These are phyloP conservation scores for Furnarius figulus DNA, from an alignment of 2,113 vertebrate genomes.

Conservation along the genomic window DNA sequence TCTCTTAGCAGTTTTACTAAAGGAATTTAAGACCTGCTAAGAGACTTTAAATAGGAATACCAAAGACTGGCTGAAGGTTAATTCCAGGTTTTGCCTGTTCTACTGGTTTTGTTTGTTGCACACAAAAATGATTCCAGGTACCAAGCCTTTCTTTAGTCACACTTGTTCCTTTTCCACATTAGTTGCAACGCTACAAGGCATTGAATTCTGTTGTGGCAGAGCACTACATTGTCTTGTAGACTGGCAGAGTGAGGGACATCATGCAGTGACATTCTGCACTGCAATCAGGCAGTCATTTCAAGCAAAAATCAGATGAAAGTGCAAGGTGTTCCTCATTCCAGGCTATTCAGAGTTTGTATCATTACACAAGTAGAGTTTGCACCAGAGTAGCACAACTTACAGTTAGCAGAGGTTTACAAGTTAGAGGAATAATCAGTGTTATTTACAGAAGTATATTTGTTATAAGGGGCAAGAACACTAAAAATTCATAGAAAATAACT, in stretches of 20 bases:
- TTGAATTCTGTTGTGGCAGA: neutral
- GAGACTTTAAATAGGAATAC: neutral
- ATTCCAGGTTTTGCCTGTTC: neutral
- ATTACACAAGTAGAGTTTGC: neutral
- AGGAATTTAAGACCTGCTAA: neutral
- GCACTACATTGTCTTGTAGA: too few species aligned
- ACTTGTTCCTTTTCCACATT: neutral
- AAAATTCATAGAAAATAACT: neutral
- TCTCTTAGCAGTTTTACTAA: neutral
- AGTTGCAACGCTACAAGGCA: accelerated
- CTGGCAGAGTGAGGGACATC: neutral
- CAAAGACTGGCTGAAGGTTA: neutral
- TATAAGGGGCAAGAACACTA: neutral
- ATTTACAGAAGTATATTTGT: neutral
- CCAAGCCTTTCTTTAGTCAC: neutral
- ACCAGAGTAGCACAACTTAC: neutral
- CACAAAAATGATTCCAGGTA: neutral
- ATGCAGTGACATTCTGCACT: neutral
- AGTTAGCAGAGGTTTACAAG: neutral
- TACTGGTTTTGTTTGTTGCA: neutral
- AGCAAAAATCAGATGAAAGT: neutral
- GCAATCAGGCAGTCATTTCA: neutral
- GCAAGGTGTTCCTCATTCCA: neutral
- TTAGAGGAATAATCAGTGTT: neutral
- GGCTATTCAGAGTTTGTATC: neutral